Conservation (phyloP, 2,888 invertebrate genomes). For the Fissipunctia ypsillon region DNA sequence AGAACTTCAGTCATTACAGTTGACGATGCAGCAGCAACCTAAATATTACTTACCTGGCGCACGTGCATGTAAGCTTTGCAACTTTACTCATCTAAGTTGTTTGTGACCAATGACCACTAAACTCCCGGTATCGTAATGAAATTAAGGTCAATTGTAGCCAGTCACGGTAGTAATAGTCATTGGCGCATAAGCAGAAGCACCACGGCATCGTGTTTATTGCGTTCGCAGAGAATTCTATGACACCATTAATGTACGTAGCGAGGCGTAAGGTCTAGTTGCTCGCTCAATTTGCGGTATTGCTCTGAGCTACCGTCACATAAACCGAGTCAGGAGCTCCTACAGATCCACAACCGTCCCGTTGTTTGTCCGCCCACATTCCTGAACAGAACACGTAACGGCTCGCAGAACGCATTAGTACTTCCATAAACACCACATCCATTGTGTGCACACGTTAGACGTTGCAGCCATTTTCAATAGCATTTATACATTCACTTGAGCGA, state of each 20-base stretch:
- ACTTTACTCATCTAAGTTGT: conserved; percentile 40
- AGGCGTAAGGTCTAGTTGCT: conserved; percentile 66
- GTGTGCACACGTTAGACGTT: conserved; percentile 49
- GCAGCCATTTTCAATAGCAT: conserved; percentile 55
- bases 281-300: conserved; percentile 72
- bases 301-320: conserved; percentile 68
- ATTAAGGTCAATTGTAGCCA: conserved; percentile 41
- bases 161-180: conserved; percentile 60
- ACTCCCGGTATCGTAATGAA: conserved; percentile 28
- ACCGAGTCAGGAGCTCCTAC: conserved; percentile 62
- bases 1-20: conserved; percentile 34
- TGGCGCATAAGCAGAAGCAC: conserved; percentile 55
- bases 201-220: conserved; percentile 63
- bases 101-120: conserved; percentile 29
- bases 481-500: conserved; percentile 55
- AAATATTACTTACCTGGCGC: conserved; percentile 24
- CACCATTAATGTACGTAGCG: conserved; percentile 66
- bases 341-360: conserved; percentile 64
- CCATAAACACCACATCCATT: conserved; percentile 62
- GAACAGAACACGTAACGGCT: conserved; percentile 63
- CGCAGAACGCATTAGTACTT: conserved; percentile 62
- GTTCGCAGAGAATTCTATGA: conserved; percentile 62
- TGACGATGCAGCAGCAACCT: conserved; percentile 14
- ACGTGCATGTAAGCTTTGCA: conserved; percentile 28
- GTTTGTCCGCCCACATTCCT: conserved; percentile 69